Evolutionary conservation across 2,888 invertebrate genomes (phyloP).

Genomic region (Epirrhoe alternata): DNA sequence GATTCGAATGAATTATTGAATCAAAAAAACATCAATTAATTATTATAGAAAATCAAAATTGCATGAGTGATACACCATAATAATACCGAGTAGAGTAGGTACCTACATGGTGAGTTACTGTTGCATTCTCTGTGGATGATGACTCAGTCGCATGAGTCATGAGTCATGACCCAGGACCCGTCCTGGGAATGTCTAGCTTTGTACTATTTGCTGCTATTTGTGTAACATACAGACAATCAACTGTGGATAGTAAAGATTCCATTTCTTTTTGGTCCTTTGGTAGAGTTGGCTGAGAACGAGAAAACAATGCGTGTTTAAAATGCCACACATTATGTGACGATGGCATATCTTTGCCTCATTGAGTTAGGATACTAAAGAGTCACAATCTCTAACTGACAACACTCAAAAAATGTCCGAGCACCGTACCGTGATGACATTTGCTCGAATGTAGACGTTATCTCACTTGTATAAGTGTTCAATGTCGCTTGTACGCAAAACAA

Average conservation of each 20-base stretch:
- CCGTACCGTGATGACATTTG: no score
- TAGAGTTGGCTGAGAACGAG: background rate
- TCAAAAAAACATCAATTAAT: no score
- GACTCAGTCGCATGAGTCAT: slow-evolving; percentile 52
- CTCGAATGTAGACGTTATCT: no score
- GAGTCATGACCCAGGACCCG: slow-evolving; percentile 58
- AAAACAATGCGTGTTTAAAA: no score
- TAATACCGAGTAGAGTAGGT: background rate
- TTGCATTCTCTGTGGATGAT: background rate
- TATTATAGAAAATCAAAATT: background rate
- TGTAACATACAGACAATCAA: slow-evolving; percentile 37
- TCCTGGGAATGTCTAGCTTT: slow-evolving; percentile 52
- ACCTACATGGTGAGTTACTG: background rate
- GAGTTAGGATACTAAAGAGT: no score
- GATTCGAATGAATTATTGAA: no score
- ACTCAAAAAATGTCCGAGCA: no score
- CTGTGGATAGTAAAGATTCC: background rate
- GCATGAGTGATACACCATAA: background rate
- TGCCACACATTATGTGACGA: no score
- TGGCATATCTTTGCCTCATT: no score
- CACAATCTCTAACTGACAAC: no score
- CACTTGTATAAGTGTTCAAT: no score
- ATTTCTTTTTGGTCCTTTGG: background rate
- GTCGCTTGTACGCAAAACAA: no score
- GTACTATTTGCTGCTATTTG: slow-evolving; percentile 47